Evolutionary conservation across 2,888 invertebrate genomes (phyloP).

Genomic region (Myathropa florea): DNA sequence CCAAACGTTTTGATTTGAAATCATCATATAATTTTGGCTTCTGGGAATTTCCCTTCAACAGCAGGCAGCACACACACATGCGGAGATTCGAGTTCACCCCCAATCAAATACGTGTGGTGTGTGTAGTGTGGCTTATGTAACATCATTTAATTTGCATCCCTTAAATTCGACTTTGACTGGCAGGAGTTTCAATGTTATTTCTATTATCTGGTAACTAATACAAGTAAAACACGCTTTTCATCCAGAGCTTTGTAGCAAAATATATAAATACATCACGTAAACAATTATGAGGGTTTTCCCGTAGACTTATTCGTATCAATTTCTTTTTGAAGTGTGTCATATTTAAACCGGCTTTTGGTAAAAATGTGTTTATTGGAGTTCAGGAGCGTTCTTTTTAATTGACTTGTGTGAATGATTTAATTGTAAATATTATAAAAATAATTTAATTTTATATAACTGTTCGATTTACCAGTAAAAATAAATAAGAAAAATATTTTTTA

Average conservation of each 20-base stretch:
- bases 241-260: slow-evolving; percentile 76
- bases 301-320: not conserved
- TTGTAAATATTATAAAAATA: no score
- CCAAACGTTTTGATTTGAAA: not conserved
- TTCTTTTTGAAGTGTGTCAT: no score
- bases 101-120: not conserved
- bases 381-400: no score
- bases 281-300: not conserved
- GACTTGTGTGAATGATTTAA: no score
- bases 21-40: not conserved
- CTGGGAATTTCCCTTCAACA: not conserved
- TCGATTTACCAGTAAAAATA: no score
- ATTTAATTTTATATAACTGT: no score
- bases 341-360: no score
- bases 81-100: not conserved
- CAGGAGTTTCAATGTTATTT: not conserved
- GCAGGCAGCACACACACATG: not conserved
- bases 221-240: slow-evolving; percentile 74
- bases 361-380: not conserved
- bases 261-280: slow-evolving; percentile 37
- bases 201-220: not conserved
- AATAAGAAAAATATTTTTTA: no score
- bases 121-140: not conserved
- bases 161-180: slow-evolving; percentile 13
- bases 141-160: slow-evolving; percentile 31